Conservation (phyloP, 2,113 vertebrate genomes). For the Aphelocoma coerulescens region DNA sequence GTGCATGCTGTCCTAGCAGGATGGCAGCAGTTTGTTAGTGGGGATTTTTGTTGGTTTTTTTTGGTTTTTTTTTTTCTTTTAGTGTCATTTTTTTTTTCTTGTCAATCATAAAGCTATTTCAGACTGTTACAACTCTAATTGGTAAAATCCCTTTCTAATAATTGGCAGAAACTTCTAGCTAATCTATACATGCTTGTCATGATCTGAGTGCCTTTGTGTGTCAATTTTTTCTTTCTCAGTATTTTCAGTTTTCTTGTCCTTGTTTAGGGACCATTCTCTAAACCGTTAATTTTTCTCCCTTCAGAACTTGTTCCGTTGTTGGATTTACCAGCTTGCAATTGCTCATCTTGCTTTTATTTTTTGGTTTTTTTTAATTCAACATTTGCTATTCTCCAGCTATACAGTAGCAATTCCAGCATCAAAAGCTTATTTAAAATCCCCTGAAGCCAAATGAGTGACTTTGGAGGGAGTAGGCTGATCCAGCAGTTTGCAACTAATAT, state of each 20-base stretch:
- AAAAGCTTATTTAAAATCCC: conserved; percentile 23
- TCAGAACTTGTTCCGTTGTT: not conserved
- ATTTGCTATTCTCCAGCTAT: not conserved
- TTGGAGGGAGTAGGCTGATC: not conserved
- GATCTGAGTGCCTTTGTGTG: not conserved
- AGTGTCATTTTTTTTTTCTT: not conserved
- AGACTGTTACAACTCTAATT: not conserved
- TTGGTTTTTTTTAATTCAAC: not conserved
- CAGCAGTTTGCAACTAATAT: not conserved
- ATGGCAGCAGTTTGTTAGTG: not conserved
- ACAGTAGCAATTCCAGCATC: not conserved
- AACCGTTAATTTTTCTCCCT: not conserved
- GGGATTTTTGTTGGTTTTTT: accelerated
- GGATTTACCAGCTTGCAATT: not conserved
- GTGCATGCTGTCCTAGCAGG: accelerated
- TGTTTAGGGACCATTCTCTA: not conserved
- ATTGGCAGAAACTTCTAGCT: not conserved
- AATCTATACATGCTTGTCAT: not conserved
- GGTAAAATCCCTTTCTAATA: not conserved
- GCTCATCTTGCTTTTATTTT: not conserved
- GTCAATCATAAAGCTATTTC: not conserved
- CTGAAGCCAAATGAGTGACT: not conserved
- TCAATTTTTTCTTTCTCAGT: not conserved
- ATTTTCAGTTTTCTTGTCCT: not conserved
- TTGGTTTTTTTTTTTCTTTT: not conserved